A percentile compares a stretch with the other conserved stretches of the same genome.
phyloP scores from a whole-genome alignment of 1,140 invertebrate species.

The Ceratoteleas bidentatus region DNA sequence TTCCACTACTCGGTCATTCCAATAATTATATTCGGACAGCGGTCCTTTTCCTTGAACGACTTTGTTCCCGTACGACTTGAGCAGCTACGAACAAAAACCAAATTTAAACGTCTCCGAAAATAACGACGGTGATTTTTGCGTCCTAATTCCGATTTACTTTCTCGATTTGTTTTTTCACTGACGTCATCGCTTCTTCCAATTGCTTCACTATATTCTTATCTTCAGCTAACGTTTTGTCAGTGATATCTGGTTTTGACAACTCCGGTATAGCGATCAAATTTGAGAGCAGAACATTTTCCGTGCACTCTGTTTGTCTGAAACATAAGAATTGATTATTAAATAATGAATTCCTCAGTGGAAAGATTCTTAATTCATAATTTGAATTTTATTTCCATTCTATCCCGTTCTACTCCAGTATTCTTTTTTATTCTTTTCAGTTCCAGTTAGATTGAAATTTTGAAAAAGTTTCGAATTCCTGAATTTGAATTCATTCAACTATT shows the following conservation, averaged over 20 bases:
- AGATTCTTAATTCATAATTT: no score
- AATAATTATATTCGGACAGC: constrained; percentile 90
- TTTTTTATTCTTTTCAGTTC: no score
- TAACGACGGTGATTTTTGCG: background rate
- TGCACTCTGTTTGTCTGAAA: constrained; percentile 85
- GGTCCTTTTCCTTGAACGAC: constrained; percentile 86
- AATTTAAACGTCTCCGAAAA: background rate
- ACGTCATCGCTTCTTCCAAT: constrained; percentile 84
- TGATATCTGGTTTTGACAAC: constrained; percentile 80
- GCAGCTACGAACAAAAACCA: constrained; percentile 54
- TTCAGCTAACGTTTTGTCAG: constrained; percentile 77
- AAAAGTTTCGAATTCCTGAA: no score
- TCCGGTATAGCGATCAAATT: constrained; percentile 83
- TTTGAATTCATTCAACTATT: no score
- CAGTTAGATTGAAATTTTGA: no score
- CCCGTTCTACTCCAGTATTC: no score
- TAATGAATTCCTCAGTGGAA: no score
- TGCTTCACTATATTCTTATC: constrained; percentile 81
- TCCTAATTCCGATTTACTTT: constrained; percentile 79
- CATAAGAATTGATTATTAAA: no score
- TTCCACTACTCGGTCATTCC: constrained; percentile 89
- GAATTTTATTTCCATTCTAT: no score
- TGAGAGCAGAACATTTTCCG: constrained; percentile 85
- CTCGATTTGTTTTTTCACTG: constrained; percentile 85
- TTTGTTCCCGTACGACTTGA: constrained; percentile 71